Percentiles rank a stretch among this genome's conserved stretches.
These are phyloP conservation scores for Acipenser oxyrinchus DNA, from an alignment of 2,797 vertebrate genomes.

Conservation along the genomic window DNA sequence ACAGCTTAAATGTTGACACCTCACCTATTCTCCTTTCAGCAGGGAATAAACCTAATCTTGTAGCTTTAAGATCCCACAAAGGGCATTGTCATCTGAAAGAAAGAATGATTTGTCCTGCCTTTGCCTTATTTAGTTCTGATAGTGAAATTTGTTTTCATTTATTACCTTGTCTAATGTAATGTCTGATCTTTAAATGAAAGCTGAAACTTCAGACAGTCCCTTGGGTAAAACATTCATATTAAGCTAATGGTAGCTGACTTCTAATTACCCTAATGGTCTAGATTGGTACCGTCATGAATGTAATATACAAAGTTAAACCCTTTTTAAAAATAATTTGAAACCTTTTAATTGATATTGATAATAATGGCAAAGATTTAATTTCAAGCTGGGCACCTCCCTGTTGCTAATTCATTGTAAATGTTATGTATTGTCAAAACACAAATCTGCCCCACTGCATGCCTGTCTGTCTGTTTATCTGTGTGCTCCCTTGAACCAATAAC, in stretches of 20 bases:
- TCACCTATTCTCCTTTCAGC: too few relatives aligned
- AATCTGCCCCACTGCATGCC: background rate
- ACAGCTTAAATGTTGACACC: too few relatives aligned
- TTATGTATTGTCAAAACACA: background rate
- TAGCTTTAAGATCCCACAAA: too few relatives aligned
- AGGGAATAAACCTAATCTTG: too few relatives aligned
- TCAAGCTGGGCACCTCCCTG: background rate
- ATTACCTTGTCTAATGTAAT: slow-evolving; percentile 23
- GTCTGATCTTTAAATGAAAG: slow-evolving; percentile 25
- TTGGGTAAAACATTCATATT: slow-evolving; percentile 36
- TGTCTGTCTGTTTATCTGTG: background rate
- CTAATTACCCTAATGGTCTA: slow-evolving; percentile 43
- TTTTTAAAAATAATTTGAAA: slow-evolving; percentile 39
- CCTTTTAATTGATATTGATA: slow-evolving; percentile 20
- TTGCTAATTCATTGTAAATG: background rate
- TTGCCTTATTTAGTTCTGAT: background rate
- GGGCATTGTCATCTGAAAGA: too few relatives aligned
- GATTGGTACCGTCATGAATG: slow-evolving; percentile 27
- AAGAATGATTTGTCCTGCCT: too few relatives aligned
- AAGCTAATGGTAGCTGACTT: slow-evolving; percentile 41
- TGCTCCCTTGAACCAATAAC: background rate
- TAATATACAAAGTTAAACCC: slow-evolving; percentile 37
- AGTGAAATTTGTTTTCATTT: slow-evolving; percentile 21
- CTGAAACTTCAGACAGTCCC: slow-evolving; percentile 19
- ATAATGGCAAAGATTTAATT: slow-evolving; percentile 1